phyloP scores from a whole-genome alignment of 2,797 vertebrate species.

The Sebastes hubbsi region DNA sequence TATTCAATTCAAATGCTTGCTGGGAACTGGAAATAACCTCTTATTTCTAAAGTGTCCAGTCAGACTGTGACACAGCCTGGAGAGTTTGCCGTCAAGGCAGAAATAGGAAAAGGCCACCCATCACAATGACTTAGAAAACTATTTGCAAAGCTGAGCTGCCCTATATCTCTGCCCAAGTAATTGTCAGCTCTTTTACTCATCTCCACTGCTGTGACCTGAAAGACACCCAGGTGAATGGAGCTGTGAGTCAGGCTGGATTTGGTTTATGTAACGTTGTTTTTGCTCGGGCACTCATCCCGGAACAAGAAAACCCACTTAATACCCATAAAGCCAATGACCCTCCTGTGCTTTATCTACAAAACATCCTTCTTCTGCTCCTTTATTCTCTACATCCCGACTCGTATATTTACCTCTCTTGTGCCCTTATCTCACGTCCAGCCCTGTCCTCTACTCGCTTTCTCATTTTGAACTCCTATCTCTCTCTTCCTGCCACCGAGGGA shows the following conservation, averaged over 20 bases:
- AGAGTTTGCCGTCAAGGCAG: not conserved
- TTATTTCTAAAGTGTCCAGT: not conserved
- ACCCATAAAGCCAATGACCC: conserved; percentile 31
- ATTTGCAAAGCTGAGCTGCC: conserved; percentile 43
- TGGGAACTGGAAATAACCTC: not conserved
- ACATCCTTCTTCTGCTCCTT: conserved; percentile 26
- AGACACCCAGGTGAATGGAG: conserved; percentile 55
- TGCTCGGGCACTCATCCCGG: conserved; percentile 32
- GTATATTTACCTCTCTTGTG: conserved; percentile 34
- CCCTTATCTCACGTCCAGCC: conserved; percentile 51
- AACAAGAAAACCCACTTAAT: conserved; percentile 59
- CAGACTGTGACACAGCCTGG: not conserved
- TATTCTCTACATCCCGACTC: conserved; percentile 25
- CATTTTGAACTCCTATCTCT: conserved; percentile 60
- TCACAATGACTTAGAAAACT: conserved; percentile 31
- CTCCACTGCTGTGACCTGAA: conserved; percentile 52
- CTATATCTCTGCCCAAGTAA: conserved; percentile 39
- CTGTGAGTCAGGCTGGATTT: conserved; percentile 58
- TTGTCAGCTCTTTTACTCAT: conserved; percentile 63
- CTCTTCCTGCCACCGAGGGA: conserved; percentile 74
- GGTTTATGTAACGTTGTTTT: conserved; percentile 69
- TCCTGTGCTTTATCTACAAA: conserved; percentile 36
- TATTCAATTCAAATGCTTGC: not conserved
- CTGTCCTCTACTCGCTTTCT: conserved; percentile 40
- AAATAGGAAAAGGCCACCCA: not conserved